These are phyloP conservation scores for Enhydra lutris DNA, from an alignment of 2,113 vertebrate genomes.

Conservation along the genomic window DNA sequence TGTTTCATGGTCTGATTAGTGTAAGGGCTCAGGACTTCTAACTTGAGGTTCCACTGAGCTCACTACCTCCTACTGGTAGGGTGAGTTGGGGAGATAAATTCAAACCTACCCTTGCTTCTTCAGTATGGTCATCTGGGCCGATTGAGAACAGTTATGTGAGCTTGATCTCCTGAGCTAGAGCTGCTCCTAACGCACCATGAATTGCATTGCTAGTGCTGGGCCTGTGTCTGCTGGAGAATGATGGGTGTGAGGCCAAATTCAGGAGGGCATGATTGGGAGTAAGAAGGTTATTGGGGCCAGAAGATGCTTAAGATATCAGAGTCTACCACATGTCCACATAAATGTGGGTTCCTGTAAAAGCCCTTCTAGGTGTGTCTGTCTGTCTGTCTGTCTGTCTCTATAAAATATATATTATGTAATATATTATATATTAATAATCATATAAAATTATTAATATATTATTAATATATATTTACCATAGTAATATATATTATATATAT, in stretches of 20 bases:
- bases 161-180: neutral
- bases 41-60: neutral
- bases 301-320: too few relatives aligned
- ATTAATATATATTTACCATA: too few relatives aligned
- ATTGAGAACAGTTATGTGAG: neutral
- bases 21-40: neutral
- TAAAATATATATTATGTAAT: too few relatives aligned
- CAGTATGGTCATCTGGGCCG: rapidly evolving
- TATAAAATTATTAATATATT: too few relatives aligned
- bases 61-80: neutral
- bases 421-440: too few relatives aligned
- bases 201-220: too few relatives aligned
- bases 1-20: neutral
- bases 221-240: neutral
- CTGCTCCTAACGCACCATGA: neutral
- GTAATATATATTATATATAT: too few relatives aligned
- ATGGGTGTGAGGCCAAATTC: neutral
- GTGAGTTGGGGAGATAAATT: neutral
- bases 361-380: too few relatives aligned
- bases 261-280: neutral
- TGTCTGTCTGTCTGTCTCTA: too few relatives aligned
- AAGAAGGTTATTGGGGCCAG: neutral
- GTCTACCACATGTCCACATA: too few relatives aligned
- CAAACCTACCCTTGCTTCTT: neutral
- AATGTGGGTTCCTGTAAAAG: too few relatives aligned